Conservation (phyloP, 2,113 vertebrate species). For the Ptyas mucosa region DNA sequence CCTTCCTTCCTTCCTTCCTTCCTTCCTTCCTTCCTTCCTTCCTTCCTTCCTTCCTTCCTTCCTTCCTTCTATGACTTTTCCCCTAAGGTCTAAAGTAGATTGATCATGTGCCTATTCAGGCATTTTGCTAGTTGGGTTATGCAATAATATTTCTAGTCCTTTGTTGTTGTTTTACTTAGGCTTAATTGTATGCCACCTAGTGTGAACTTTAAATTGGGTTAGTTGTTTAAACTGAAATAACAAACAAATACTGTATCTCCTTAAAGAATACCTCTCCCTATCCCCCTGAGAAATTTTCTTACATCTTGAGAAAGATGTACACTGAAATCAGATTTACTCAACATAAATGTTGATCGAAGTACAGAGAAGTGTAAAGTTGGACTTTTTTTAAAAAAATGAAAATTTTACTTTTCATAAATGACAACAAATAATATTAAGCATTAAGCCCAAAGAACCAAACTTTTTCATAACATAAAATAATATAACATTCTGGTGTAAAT, state of each 20-base stretch:
- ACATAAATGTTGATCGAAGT: not conserved
- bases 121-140: not conserved
- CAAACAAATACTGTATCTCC: not conserved
- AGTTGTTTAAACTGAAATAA: not conserved
- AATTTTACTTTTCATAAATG: not conserved
- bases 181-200: not conserved
- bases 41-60: too few species aligned
- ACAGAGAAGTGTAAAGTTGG: not conserved
- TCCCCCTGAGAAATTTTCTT: not conserved
- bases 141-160: not conserved
- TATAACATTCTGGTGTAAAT: not conserved
- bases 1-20: too few species aligned
- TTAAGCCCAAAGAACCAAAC: not conserved
- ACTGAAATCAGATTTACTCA: not conserved
- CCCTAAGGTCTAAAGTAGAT: not conserved
- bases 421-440: not conserved
- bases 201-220: not conserved
- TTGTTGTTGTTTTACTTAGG: not conserved
- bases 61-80: not conserved
- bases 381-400: not conserved
- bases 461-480: not conserved
- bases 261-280: not conserved
- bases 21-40: too few species aligned
- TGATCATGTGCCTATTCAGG: not conserved
- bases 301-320: too few species aligned